These are phyloP conservation scores for Parthenolecanium corni DNA, from an alignment of 2,888 invertebrate genomes.

Conservation along the genomic window DNA sequence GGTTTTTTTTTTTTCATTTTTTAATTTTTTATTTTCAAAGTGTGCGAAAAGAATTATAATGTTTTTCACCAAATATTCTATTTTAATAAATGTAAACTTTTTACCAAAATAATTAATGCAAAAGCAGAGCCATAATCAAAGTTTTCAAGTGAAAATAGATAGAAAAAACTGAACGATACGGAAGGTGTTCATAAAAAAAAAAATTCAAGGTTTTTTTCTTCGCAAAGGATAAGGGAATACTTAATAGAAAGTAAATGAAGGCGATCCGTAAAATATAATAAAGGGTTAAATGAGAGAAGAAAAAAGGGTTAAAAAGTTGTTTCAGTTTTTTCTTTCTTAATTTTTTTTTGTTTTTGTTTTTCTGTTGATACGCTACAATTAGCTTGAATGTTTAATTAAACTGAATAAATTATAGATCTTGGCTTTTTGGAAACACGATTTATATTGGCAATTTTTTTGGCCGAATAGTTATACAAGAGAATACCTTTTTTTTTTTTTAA, in stretches of 20 bases:
- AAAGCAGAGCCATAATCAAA: no score
- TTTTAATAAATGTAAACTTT: no score
- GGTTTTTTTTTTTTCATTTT: no score
- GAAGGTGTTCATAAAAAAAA: not conserved
- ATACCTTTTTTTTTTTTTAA: no score
- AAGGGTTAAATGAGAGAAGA: not conserved
- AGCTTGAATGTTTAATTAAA: not conserved
- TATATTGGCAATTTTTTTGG: not conserved
- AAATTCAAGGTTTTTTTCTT: not conserved
- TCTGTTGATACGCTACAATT: not conserved
- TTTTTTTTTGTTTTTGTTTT: not conserved
- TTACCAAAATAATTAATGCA: no score
- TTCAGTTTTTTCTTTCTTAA: not conserved
- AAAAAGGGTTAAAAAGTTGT: not conserved
- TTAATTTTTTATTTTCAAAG: no score
- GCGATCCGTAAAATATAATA: no score
- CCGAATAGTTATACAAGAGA: no score
- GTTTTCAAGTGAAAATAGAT: not conserved
- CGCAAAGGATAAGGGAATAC: not conserved
- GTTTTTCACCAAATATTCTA: no score
- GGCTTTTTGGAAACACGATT: not conserved
- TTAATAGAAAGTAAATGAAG: not conserved
- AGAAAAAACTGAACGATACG: not conserved
- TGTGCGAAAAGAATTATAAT: no score
- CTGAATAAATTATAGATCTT: not conserved